A percentile compares a stretch with the other conserved stretches of the same genome.
These are phyloP conservation scores for Amphibalanus amphitrite DNA, from an alignment of 1,140 invertebrate species.

Conservation along the genomic window DNA sequence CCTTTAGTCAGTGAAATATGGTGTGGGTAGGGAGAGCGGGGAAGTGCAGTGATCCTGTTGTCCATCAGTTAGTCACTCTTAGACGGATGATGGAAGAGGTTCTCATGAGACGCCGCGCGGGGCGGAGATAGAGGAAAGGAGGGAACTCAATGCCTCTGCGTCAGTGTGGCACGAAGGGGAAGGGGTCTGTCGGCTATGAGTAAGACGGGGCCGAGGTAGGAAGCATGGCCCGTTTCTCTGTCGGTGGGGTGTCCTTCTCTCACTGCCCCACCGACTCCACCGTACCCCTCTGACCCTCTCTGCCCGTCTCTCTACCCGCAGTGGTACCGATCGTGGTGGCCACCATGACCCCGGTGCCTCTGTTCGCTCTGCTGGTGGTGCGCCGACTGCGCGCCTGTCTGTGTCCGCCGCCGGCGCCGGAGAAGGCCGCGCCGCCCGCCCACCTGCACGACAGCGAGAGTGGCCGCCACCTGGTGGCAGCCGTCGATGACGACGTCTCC, in stretches of 20 bases:
- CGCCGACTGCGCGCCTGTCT: neutral
- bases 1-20: neutral
- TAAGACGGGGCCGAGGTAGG: too few species aligned
- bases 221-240: too few species aligned
- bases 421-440: neutral
- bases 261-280: too few species aligned
- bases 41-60: neutral
- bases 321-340: constrained; percentile 74
- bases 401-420: neutral
- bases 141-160: too few species aligned
- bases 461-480: neutral
- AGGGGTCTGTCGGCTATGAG: too few species aligned
- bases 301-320: constrained; percentile 24
- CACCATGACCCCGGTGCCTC: constrained; percentile 80
- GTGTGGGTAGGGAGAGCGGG: neutral
- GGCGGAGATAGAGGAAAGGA: too few species aligned
- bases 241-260: too few species aligned
- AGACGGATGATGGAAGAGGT: too few species aligned
- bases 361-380: constrained; percentile 29
- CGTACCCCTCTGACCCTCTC: neutral
- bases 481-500: neutral
- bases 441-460: neutral
- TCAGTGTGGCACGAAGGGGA: too few species aligned
- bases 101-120: too few species aligned
- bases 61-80: neutral